A percentile compares a stretch with the other conserved stretches of the same genome.
These are phyloP conservation scores for Carlito syrichta DNA, from an alignment of 2,113 vertebrate genomes.

Conservation along the genomic window DNA sequence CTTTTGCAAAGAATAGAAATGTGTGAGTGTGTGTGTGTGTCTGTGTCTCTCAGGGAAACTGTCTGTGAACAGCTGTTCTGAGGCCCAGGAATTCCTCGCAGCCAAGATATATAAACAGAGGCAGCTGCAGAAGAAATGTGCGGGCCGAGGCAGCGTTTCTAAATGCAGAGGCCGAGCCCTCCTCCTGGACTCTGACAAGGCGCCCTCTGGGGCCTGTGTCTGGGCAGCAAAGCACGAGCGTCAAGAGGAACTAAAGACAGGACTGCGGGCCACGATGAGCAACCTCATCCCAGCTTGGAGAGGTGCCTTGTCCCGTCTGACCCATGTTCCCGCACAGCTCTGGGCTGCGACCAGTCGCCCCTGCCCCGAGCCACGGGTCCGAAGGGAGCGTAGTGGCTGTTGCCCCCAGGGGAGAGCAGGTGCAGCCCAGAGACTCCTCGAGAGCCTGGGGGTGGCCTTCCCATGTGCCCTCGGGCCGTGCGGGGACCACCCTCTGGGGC, in stretches of 20 bases:
- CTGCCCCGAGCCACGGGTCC: neutral
- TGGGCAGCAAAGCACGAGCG: conserved; percentile 10
- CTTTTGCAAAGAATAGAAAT: neutral
- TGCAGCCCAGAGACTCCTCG: neutral
- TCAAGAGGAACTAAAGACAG: neutral
- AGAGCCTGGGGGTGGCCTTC: neutral
- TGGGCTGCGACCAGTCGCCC: neutral
- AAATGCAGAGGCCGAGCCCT: neutral
- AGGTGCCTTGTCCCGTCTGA: neutral
- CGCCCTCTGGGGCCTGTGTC: neutral
- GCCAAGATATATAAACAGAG: neutral
- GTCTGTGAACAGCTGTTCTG: neutral
- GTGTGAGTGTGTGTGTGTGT: neutral
- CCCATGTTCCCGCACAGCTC: neutral
- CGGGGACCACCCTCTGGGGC: accelerated
- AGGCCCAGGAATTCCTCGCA: accelerated
- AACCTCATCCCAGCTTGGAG: conserved; percentile 51
- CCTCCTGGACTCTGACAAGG: neutral
- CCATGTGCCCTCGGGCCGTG: neutral
- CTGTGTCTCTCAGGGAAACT: neutral
- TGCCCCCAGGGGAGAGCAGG: neutral
- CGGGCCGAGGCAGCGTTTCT: neutral
- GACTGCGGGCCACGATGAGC: neutral
- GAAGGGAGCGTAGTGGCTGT: neutral
- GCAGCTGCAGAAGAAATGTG: neutral